Evolutionary conservation across 2,888 invertebrate species (phyloP), one percentile per base, ranked within the genome.

Genomic region (Drosophila nr. perissopoda): DNA sequence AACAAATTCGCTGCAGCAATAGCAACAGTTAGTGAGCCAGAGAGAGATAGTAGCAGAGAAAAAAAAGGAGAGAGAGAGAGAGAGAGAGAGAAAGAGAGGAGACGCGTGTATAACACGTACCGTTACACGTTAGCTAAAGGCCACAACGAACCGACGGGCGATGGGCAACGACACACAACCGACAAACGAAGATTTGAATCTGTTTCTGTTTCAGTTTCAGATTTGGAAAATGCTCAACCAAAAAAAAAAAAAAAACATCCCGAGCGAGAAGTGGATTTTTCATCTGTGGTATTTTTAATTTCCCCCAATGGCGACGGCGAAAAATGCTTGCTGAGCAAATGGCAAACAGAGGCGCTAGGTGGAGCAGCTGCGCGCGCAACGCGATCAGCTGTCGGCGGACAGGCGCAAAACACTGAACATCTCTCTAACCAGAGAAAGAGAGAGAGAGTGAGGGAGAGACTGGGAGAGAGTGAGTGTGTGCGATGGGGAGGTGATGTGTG

Each of bases 101-200:
- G 53, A 51, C 79, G 78, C 67, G 79, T 78, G 33, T 51, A 54
- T 68, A 68, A 57, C 70, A 74, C 87, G 81, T 84, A 90, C 90
- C 90, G 90, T 84, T 82, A 74, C 83, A 89, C 87, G 79, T 78
- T 81, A 64, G 70, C 62, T 56, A 70, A 75, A 77, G 73, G 60
- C 72, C 78, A 65, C 46, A 58, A 66, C 29, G 51, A 52, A 61
- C 63, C 74, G 66, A 61, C 63, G 54, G 49, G 72, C 74, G 46
- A 63, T 69, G 48, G 71, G 36, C 81, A 59, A 73, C 84, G 83
- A 81, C 70, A 88, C 91, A 92, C 92, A 90, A 92, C 92, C 93
- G 92, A 90, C 91, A 92, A 92, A 92, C 91, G 91, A 92, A 92
- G 92, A 92, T 93, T 90, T 91, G 83, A 82, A 91, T 92, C 91